A percentile compares a stretch with the other conserved stretches of the same genome.
These are phyloP conservation scores for Macroteleia sp. DNA, from an alignment of 2,888 invertebrate species.

Conservation along the genomic window DNA sequence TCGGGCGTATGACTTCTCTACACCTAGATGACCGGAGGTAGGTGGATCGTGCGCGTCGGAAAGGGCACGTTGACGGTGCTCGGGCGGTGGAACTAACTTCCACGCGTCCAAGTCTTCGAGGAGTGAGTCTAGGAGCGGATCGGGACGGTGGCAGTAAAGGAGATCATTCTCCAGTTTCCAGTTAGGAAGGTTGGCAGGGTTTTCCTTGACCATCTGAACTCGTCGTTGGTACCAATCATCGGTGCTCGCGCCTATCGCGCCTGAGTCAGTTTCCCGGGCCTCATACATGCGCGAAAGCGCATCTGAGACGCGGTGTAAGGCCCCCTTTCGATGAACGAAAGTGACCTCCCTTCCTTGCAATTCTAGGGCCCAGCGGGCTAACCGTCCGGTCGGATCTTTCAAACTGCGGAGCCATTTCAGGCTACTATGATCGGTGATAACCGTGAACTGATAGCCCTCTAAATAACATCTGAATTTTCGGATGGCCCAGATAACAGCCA, in stretches of 20 bases:
- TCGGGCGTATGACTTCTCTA: constrained; percentile 12
- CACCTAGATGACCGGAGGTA: constrained; percentile 2
- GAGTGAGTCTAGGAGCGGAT: not conserved
- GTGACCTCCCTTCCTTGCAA: not conserved
- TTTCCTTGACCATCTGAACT: not conserved
- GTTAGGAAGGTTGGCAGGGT: not conserved
- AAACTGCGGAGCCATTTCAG: not conserved
- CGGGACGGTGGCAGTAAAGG: not conserved
- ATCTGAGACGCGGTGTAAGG: not conserved
- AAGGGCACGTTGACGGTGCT: no score
- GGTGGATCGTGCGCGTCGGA: no score
- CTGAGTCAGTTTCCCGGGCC: not conserved
- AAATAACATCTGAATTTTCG: no score
- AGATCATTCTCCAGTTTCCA: not conserved
- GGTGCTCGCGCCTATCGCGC: not conserved
- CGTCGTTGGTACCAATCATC: not conserved
- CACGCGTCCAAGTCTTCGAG: no score
- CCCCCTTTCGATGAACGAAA: not conserved
- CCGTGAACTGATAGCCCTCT: not conserved
- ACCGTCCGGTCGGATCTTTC: constrained; percentile 1
- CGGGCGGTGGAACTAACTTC: no score
- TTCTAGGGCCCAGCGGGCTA: not conserved
- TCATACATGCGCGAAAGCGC: not conserved
- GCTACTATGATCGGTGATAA: no score
- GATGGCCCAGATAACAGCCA: no score